Conservation (phyloP, 2,797 vertebrate species). For the Petrocephalus sullivani region DNA sequence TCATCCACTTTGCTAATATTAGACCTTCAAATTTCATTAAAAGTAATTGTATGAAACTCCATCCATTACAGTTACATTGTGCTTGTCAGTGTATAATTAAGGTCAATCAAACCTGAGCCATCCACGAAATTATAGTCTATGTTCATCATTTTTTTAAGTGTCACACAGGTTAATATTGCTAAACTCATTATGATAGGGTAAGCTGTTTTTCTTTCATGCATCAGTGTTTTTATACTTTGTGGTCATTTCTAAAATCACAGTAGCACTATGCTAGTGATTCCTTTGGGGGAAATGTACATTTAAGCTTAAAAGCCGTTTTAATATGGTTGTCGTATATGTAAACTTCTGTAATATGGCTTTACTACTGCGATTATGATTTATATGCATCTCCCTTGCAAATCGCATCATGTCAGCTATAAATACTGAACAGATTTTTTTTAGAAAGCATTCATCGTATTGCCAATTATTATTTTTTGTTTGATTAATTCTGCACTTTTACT, state of each 20-base stretch:
- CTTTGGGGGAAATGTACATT: background rate
- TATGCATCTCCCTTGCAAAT: background rate
- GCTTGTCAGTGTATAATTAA: conserved; percentile 1
- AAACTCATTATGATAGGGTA: background rate
- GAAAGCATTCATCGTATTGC: background rate
- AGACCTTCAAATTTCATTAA: conserved; percentile 11
- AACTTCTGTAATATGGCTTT: background rate
- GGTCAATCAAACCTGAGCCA: conserved; percentile 2
- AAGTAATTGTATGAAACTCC: conserved; percentile 2
- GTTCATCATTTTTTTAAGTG: conserved; percentile 5
- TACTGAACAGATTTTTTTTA: background rate
- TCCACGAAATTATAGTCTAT: conserved; percentile 1
- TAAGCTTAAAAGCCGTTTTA: background rate
- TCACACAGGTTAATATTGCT: background rate
- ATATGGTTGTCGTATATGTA: background rate
- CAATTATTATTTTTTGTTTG: background rate
- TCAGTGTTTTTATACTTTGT: background rate
- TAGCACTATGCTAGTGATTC: background rate
- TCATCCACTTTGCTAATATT: background rate
- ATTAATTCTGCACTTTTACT: background rate
- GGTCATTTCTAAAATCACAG: background rate
- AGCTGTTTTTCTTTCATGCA: conserved; percentile 8
- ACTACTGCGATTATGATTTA: background rate
- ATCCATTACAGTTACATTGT: conserved; percentile 1
- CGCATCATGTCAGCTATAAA: background rate